phyloP scores from a whole-genome alignment of 2,113 vertebrate genomes.

The Columba janthina region DNA sequence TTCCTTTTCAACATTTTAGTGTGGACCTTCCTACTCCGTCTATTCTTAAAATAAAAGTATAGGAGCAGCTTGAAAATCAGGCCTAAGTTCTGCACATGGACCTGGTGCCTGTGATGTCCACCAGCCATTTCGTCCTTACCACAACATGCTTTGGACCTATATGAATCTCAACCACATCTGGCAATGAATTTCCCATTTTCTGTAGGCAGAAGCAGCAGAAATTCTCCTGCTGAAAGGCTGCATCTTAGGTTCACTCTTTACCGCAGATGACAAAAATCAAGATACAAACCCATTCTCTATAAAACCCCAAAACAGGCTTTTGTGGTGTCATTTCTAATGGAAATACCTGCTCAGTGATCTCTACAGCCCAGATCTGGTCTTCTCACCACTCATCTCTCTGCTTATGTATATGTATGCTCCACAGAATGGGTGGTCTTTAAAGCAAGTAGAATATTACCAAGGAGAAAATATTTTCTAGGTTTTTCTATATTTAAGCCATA shows the following conservation, averaged over 20 bases:
- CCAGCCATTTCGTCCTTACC: neutral
- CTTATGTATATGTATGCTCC: accelerated
- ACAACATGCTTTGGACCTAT: accelerated
- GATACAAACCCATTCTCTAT: neutral
- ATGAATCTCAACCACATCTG: neutral
- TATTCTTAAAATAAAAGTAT: slow-evolving; percentile 45
- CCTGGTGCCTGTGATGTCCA: accelerated
- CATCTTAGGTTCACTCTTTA: neutral
- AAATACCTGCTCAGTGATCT: neutral
- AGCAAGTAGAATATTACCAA: neutral
- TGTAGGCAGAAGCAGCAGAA: neutral
- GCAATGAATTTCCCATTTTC: neutral
- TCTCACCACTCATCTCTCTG: neutral
- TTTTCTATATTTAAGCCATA: neutral
- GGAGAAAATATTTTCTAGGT: neutral
- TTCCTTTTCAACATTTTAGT: slow-evolving; percentile 8
- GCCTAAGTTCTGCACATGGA: neutral
- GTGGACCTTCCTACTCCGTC: slow-evolving; percentile 14
- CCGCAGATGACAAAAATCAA: neutral
- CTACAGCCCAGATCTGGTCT: neutral
- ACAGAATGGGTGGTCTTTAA: neutral
- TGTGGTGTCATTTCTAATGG: neutral
- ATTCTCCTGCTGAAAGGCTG: neutral
- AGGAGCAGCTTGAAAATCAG: slow-evolving; percentile 27
- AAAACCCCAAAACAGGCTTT: neutral